Conservation (phyloP, 2,797 vertebrate genomes). For the Lerista edwardsae region DNA sequence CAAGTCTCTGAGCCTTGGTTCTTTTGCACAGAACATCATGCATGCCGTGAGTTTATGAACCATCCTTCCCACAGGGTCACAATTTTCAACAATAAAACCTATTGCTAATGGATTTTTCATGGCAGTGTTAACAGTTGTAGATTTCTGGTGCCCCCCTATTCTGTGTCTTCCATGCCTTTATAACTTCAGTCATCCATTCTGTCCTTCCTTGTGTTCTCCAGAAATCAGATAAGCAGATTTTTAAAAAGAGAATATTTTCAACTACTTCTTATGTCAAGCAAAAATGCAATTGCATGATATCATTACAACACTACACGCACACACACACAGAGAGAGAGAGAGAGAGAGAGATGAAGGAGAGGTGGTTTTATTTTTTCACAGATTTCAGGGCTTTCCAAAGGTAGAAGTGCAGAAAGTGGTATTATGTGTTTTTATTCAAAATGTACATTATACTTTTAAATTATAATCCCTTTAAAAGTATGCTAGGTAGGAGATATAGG, state of each 20-base stretch:
- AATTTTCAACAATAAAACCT: background rate
- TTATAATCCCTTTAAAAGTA: too few species aligned
- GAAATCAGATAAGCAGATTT: slow-evolving; percentile 28
- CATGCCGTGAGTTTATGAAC: background rate
- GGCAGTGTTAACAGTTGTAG: background rate
- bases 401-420: too few species aligned
- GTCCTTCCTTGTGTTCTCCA: slow-evolving; percentile 12
- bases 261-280: background rate
- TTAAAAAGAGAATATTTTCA: background rate
- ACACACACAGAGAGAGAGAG: too few species aligned
- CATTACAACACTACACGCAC: too few species aligned
- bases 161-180: slow-evolving; percentile 31
- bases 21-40: background rate
- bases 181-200: slow-evolving; percentile 6
- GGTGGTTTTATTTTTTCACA: too few species aligned
- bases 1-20: background rate
- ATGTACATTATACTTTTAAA: too few species aligned
- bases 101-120: background rate
- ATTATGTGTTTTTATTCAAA: too few species aligned
- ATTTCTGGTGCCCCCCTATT: slow-evolving; percentile 10
- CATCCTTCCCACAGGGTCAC: background rate
- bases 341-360: too few species aligned
- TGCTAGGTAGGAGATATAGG: too few species aligned
- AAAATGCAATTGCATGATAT: background rate
- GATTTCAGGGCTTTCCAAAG: too few species aligned